A percentile compares a stretch with the other conserved stretches of the same genome.
These are phyloP conservation scores for Atopsyche davidsoni DNA, from an alignment of 1,140 invertebrate genomes.

Conservation along the genomic window DNA sequence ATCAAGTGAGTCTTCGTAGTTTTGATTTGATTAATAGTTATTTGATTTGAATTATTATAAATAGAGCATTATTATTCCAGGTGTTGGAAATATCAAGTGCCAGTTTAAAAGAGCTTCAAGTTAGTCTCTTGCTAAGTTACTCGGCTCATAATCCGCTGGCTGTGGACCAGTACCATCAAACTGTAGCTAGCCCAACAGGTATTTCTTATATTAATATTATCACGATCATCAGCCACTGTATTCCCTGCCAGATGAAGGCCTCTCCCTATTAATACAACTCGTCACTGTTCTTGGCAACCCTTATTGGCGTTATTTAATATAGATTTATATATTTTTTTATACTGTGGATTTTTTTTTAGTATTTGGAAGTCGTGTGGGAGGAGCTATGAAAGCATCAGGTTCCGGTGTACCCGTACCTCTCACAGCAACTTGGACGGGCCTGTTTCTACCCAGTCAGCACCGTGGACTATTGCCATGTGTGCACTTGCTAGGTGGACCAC, in stretches of 20 bases:
- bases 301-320: too few relatives aligned
- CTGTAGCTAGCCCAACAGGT: constrained; percentile 49
- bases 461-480: constrained; percentile 50
- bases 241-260: too few relatives aligned
- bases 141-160: constrained; percentile 51
- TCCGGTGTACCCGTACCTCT: constrained; percentile 24
- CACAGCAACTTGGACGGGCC: constrained; percentile 36
- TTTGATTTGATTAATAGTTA: too few relatives aligned
- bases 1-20: constrained; percentile 44
- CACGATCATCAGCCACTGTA: too few relatives aligned
- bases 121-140: constrained; percentile 53
- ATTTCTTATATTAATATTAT: constrained; percentile 15
- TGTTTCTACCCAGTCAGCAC: constrained; percentile 40
- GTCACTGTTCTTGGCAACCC: too few relatives aligned
- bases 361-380: constrained; percentile 10
- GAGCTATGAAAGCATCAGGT: not conserved
- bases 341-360: constrained; percentile 13
- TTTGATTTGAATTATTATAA: not conserved
- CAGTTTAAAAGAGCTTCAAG: constrained; percentile 51
- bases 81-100: constrained; percentile 38
- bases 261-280: too few relatives aligned
- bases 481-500: constrained; percentile 52
- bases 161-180: constrained; percentile 56
- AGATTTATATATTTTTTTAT: too few relatives aligned
- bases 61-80: constrained; percentile 27